Evolutionary conservation across 2,113 vertebrate species (phyloP).

Genomic region (Melospiza melodia): DNA sequence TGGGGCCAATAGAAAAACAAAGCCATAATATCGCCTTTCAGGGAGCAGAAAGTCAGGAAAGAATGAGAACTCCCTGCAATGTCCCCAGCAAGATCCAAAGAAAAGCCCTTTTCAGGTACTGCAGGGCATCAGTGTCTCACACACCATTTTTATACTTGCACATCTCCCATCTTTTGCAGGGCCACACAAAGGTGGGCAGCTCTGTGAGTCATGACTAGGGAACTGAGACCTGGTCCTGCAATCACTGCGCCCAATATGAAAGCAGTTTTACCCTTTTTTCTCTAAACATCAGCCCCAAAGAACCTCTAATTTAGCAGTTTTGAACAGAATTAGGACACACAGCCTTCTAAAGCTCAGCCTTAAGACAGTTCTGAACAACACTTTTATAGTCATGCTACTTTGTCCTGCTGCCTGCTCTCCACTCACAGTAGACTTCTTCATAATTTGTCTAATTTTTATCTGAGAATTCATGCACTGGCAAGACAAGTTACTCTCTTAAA

Average conservation of each 20-base stretch:
- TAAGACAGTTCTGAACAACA: background rate
- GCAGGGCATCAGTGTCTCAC: too few species aligned
- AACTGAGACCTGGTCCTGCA: background rate
- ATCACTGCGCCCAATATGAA: background rate
- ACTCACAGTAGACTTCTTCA: background rate
- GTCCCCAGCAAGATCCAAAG: background rate
- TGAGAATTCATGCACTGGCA: conserved; percentile 53
- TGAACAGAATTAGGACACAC: background rate
- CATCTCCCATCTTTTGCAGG: background rate
- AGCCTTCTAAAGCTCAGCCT: background rate
- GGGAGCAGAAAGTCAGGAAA: background rate
- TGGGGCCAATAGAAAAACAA: background rate
- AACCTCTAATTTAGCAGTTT: background rate
- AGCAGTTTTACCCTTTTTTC: too few species aligned
- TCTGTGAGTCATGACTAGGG: accelerated
- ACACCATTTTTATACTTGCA: background rate
- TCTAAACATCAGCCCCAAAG: background rate
- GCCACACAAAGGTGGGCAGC: background rate
- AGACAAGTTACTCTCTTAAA: conserved; percentile 54
- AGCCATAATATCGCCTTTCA: background rate
- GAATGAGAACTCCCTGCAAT: background rate
- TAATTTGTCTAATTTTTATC: conserved; percentile 57
- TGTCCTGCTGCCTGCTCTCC: background rate
- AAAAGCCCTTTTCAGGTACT: background rate
- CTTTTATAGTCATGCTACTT: background rate